Evolutionary conservation across 2,888 invertebrate genomes (phyloP), one percentile per base, ranked within the genome.

Genomic region (Oscheius myriophilus): DNA sequence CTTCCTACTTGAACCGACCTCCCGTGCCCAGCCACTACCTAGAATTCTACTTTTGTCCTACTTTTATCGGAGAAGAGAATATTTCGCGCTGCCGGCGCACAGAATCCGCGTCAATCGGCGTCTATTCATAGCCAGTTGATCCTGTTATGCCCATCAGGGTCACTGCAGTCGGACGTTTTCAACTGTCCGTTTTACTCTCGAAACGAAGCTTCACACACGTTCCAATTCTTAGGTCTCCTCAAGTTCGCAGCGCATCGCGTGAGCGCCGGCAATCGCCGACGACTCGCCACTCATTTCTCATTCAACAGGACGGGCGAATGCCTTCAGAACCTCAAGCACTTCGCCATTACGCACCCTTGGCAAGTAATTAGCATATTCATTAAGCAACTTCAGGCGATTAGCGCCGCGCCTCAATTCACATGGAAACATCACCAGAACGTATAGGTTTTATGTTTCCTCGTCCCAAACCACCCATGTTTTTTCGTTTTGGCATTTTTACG

Each of bases 71-170:
- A n/a, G n/a, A 46, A 18, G 49, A 11, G 23, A 61, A 61, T 61
- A 33, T 33, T 33, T 33, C 33, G 33, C 18, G 46, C 53, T 25
- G 25, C 63, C 41, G 39, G 42, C 21, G 26, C 49, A 52, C 49
- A 25, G 42, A 42, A 16, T 41, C 23, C 63, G 52, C 63, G 39
- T 61, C 62, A 63, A 63, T 63, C 43, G 52, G 41, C 52, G 42
- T n/a, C 63, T 53, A 63, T 63, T 63, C 63, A 63, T 7, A 63
- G 16, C 23, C 42, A 53, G 42, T 21, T 63, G 63, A 63, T 63
- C 63, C 63, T 63, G 63, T 63, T 63, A 63, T 52, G 42, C 52
- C 49, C 61, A 49, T 49, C 61, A 61, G 61, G 61, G 61, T 61
- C 61, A 61, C 46, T 26, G 61, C 61, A 61, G 61, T 49, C 25